phyloP scores from a whole-genome alignment of 1,140 invertebrate species.

The Tachypleus tridentatus region DNA sequence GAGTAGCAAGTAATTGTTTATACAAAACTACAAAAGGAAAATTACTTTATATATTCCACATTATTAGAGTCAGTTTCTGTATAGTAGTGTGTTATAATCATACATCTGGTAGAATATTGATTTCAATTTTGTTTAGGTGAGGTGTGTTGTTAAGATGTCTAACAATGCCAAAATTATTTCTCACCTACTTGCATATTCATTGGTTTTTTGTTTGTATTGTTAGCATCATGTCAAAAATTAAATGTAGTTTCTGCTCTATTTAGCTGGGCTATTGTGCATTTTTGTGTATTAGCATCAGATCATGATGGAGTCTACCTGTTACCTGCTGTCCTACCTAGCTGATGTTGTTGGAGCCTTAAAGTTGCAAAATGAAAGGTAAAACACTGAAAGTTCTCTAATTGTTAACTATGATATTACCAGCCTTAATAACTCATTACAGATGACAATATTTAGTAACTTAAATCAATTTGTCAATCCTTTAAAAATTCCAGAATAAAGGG shows the following conservation, averaged over 20 bases:
- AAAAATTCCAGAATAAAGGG: no score
- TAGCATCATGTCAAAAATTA: background rate
- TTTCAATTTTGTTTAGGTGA: background rate
- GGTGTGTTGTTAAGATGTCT: background rate
- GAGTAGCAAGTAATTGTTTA: no score
- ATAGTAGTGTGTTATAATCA: no score
- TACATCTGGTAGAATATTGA: no score
- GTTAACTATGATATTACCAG: no score
- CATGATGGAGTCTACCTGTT: conserved; percentile 62
- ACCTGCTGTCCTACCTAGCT: conserved; percentile 58
- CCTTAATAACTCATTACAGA: no score
- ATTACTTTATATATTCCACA: no score
- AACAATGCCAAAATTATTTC: background rate
- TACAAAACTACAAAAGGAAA: no score
- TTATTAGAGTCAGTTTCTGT: no score
- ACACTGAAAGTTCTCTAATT: background rate
- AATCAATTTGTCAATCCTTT: no score
- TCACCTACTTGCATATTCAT: background rate
- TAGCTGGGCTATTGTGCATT: background rate
- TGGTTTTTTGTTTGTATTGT: background rate
- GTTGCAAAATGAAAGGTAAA: conserved; percentile 31
- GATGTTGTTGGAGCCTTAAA: conserved; percentile 51
- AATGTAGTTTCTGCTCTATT: background rate
- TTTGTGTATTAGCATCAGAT: conserved; percentile 30
- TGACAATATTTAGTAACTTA: no score